phyloP scores from a whole-genome alignment of 2,113 vertebrate genomes.

The Gopherus flavomarginatus region DNA sequence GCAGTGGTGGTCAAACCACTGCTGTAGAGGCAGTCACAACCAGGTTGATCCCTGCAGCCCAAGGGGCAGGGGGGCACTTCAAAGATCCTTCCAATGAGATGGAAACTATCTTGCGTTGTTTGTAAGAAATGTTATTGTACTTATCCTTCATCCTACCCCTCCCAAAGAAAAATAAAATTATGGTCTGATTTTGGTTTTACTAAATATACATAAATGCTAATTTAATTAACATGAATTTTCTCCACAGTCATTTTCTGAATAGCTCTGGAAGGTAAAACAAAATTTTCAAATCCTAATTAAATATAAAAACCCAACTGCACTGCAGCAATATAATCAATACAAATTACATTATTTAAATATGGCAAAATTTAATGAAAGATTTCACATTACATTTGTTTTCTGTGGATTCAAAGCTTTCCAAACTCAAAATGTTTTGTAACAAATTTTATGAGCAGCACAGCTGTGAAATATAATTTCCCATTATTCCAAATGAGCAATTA shows the following conservation, averaged over 20 bases:
- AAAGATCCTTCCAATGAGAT: not conserved
- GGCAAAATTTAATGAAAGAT: conserved; percentile 64
- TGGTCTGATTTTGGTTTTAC: not conserved
- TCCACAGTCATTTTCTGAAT: conserved; percentile 42
- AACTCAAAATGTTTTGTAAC: conserved; percentile 47
- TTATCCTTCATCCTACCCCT: not conserved
- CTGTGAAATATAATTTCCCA: conserved; percentile 51
- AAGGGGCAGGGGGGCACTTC: not conserved
- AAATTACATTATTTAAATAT: conserved; percentile 71
- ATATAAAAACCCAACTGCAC: conserved; percentile 62
- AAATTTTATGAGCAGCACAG: conserved; percentile 39
- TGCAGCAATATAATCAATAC: conserved; percentile 65
- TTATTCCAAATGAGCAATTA: conserved; percentile 53
- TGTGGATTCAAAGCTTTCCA: conserved; percentile 47
- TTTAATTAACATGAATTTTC: conserved; percentile 56
- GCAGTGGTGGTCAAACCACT: too few relatives aligned
- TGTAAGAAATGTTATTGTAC: not conserved
- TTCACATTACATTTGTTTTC: conserved; percentile 41
- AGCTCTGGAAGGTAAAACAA: conserved; percentile 64
- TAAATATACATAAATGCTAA: conserved; percentile 33
- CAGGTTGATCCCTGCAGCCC: not conserved
- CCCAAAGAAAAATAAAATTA: not conserved
- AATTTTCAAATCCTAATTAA: conserved; percentile 65
- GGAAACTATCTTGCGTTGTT: not conserved
- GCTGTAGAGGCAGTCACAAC: not conserved